Base-by-base conservation (phyloP, 2,113 vertebrate species). In the Aegotheles bennettii region DNA sequence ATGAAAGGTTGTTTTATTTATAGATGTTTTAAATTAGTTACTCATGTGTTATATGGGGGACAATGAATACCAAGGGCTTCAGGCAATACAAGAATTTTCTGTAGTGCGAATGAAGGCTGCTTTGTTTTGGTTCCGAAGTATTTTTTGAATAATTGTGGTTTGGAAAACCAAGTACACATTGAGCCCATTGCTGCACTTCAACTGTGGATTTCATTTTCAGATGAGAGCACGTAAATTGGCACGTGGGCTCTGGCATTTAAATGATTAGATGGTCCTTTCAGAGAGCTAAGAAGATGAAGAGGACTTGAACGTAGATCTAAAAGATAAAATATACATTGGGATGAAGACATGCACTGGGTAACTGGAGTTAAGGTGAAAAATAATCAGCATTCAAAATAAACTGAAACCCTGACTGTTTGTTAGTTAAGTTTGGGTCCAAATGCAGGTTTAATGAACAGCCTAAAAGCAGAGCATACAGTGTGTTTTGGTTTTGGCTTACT, bases 131-230 rank as follows among this genome's bases (percentile, higher is more conserved):
- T 95, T 89, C 76, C 0, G 60, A 95, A 48, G 73, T 88, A 40
- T 57, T 57, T 83, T 63, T 86, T 83, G 13, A 80, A 70, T 75
- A 78, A 87, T 15, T 90, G 93, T 96, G 92, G 76, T 88, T 88
- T 94, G 92, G 92, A 94, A 95, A 86, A 64, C 33, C 29, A 63
- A 54, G 8, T 50, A 20, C 21, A 35, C 11, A 3, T 63, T 33
- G 68, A 86, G 64, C 59, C 71, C 23, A 5, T 89, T 87, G 68
- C 38, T 70, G 56, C 48, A 6, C 63, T 86, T 95, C 76, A 67
- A 3, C 64, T 61, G 29, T 24, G 56, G 68, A 3, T 70, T 74
- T 86, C 83, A 40, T 78, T 86, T 77, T 93, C 71, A 90, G 68
- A 63, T 69, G 71, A 65, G 60, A 86, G 31, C 12, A 29, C 56